Base-by-base conservation (phyloP, 2,888 invertebrate genomes). In the Epinotia nisella region DNA sequence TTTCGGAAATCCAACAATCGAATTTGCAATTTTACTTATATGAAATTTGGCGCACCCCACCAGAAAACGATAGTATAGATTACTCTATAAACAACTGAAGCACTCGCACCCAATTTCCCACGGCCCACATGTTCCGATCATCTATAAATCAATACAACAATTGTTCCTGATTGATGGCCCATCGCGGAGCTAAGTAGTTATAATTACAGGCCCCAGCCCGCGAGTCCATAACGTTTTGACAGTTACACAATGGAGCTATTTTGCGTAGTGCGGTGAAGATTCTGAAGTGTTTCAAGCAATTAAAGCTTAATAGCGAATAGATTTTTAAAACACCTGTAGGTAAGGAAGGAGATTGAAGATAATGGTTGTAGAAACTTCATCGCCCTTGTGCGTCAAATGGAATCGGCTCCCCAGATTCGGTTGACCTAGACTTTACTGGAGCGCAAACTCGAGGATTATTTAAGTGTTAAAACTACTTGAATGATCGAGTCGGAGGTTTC, bases 181-280 rank as follows among this genome's bases (percentile, higher is more conserved):
- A 71, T 68, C 75, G 64, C n/a, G 67, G 64, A 53, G 68, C 75
- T 78, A 77, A 78, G 79, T 79, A 77, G 77, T 78, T 68, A 71
- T 79, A 79, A 79, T 79, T 79, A 79, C 70, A 79, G 78, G 74
- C 75, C 70, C 81, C 80, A 75, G 81, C 83, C 84, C 85, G 81
- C 80, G 78, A 76, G 76, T 79, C 82, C 83, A 85, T 82, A 88
- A 87, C 83, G 82, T 90, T 89, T 85, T 87, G 89, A 89, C 89
- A 85, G 67, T 68, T 49, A 72, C 61, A 72, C 72, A 72, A 72
- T 72, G 72, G 66, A 55, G 21, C 71, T 56, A 68, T 72, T 72
- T 72, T 67, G 72, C 67, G 72, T 72, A 72, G 61, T 68, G 67
- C 67, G 56, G 72, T 61, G 55, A 53, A 58, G 45, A 53, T 58